Base-by-base conservation (phyloP, 64 coral and sea anemone genomes). In the Actinia tenebrosa region DNA sequence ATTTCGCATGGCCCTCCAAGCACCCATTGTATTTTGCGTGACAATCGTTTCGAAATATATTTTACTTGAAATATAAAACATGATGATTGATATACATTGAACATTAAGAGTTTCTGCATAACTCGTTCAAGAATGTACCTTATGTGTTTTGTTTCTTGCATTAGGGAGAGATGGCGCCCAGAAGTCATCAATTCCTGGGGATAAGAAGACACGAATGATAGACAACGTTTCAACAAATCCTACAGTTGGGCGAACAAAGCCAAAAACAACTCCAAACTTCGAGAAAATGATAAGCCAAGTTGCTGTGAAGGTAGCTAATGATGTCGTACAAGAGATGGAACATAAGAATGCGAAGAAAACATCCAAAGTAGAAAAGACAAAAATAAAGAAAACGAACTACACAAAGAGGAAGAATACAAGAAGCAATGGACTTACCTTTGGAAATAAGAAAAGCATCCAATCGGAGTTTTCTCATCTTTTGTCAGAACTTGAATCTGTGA, bases 261-360 rank as follows among this genome's bases (percentile, higher is more conserved):
- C 79, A 7, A 81, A 81, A 52, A 81, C 79, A 81, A 85, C 83
- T 22, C 45, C 80, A 52, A 83, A 58, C 45, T 17, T 85, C 16
- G 16, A 85, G 3, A 85, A 64, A 8, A 61, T 85, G 83, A 85
- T 85, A 61, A 85, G 26, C 42, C 54, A 63, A 30, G 56, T 85
- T 14, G 83, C 83, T 22, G 60, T 45, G 16, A 85, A 85, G 20
- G 83, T 85, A 19, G 83, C 83, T 26, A 64, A 37, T 26, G 83
- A 85, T 43, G 56, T 85, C 18, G 56, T 64, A 2, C 63, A 85
- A 22, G 56, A 64, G 25, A 85, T 85, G 42, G 20, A 81, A 53
- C 9, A 50, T 23, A 75, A 75, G 69, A 30, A 75, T 9, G 26
- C 45, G 2, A 50, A 50, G 79, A 81, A 81, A 81, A 18, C 6